These are phyloP conservation scores for Larimichthys crocea DNA, from an alignment of 2,113 vertebrate species.

Conservation along the genomic window DNA sequence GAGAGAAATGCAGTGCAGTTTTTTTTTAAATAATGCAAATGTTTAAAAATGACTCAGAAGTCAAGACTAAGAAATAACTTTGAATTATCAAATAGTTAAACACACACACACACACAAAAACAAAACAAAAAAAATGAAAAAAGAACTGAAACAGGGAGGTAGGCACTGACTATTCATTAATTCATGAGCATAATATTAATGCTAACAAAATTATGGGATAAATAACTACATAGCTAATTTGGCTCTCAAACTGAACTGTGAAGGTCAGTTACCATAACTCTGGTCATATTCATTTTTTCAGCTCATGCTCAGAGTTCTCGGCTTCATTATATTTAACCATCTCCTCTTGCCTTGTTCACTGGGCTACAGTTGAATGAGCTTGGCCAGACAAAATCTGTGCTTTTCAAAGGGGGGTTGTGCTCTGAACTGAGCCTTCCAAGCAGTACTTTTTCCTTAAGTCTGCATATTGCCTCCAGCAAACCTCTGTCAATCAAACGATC, in stretches of 20 bases:
- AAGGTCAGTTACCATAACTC: not conserved
- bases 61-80: not conserved
- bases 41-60: not conserved
- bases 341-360: not conserved
- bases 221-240: not conserved
- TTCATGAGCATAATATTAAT: not conserved
- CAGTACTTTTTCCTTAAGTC: not conserved
- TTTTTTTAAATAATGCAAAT: not conserved
- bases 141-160: not conserved
- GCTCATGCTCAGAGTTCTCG: not conserved
- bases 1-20: not conserved
- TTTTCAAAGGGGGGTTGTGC: slow-evolving; percentile 12
- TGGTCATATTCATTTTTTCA: not conserved
- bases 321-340: not conserved
- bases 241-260: not conserved
- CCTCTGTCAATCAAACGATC: not conserved
- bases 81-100: not conserved
- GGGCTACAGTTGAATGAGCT: not conserved
- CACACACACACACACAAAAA: not conserved
- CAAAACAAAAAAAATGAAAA: not conserved
- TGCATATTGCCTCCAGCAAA: not conserved
- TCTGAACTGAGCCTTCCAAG: slow-evolving; percentile 13
- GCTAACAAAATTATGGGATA: not conserved
- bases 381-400: slow-evolving; percentile 13
- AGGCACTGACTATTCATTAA: not conserved